Evolutionary conservation across 2,113 vertebrate species (phyloP).

Genomic region (Crotalus viridis): DNA sequence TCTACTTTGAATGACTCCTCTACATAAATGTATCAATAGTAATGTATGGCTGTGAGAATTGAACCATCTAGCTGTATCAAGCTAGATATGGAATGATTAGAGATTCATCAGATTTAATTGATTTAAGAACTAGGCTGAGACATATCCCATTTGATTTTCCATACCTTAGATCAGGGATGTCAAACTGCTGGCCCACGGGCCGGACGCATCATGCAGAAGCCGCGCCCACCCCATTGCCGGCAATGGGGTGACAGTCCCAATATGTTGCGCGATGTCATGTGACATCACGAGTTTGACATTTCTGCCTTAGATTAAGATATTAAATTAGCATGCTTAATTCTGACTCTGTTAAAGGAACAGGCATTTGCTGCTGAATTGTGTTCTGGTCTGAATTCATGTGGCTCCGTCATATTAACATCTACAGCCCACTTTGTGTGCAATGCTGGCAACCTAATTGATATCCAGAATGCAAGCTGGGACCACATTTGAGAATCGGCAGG

Average conservation of each 20-base stretch:
- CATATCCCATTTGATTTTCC: not conserved
- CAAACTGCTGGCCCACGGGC: too few relatives aligned
- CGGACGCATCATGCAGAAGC: too few relatives aligned
- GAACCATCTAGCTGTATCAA: not conserved
- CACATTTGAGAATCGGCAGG: not conserved
- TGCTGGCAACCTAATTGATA: not conserved
- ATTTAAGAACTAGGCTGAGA: not conserved
- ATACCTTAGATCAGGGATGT: not conserved
- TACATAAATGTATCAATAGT: not conserved
- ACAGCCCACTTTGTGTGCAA: not conserved
- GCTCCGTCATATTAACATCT: not conserved
- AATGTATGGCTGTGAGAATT: too few relatives aligned
- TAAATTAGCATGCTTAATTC: not conserved
- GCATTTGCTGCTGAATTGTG: not conserved
- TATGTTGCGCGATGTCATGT: too few relatives aligned
- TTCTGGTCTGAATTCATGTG: not conserved
- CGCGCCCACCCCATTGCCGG: too few relatives aligned
- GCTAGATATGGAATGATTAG: not conserved
- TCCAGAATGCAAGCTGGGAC: not conserved
- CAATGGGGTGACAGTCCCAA: too few relatives aligned
- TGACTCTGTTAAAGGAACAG: not conserved
- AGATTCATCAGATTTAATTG: not conserved
- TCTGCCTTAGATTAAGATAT: conserved; percentile 5
- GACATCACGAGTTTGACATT: too few relatives aligned
- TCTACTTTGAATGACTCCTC: not conserved